Base-by-base conservation (phyloP, 2,888 invertebrate genomes). In the Thyatira batis region DNA sequence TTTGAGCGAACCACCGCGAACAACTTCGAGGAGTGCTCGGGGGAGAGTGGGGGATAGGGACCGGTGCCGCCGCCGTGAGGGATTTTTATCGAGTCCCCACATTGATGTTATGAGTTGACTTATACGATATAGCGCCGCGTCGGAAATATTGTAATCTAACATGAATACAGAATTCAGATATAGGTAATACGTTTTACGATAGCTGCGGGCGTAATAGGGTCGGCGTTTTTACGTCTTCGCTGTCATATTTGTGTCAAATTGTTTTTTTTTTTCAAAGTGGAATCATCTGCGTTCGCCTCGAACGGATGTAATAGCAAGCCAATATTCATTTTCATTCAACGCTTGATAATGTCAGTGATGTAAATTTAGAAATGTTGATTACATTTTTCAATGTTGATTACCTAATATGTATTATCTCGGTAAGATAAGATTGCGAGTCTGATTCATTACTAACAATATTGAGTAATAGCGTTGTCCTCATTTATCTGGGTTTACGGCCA, bases 91-190 rank as follows among this genome's bases (percentile, higher is more conserved):
- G 80, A 78, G 76, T 80, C 78, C 69, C 78, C 79, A 70, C 73
- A 78, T 76, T 73, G 69, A 79, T 77, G 80, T 71, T 76, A 76
- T 74, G 78, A 76, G 73, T 77, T 76, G 76, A 77, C 76, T 78
- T 76, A 77, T 80, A 76, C 73, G 74, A 72, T 80, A 75, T 76
- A 73, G 72, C 80, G 67, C 59, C 61, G 70, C 72, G 70, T 69
- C 73, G 79, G 80, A 82, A 82, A 86, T 80, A 83, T 85, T 81
- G 80, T 83, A 82, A 85, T 84, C 79, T 80, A 73, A 78, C 82
- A 78, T 83, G 84, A 85, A 86, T 85, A 84, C 78, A 65, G 75
- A 84, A 82, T 83, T 78, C 71, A 73, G 73, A 75, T 83, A 76
- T 76, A 75, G 68, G 73, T 76, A 78, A 78, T 80, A 82, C 70